Percentiles rank a stretch among this genome's conserved stretches.
Conservation (phyloP, 2,797 vertebrate genomes). For the Peromyscus eremicus region DNA sequence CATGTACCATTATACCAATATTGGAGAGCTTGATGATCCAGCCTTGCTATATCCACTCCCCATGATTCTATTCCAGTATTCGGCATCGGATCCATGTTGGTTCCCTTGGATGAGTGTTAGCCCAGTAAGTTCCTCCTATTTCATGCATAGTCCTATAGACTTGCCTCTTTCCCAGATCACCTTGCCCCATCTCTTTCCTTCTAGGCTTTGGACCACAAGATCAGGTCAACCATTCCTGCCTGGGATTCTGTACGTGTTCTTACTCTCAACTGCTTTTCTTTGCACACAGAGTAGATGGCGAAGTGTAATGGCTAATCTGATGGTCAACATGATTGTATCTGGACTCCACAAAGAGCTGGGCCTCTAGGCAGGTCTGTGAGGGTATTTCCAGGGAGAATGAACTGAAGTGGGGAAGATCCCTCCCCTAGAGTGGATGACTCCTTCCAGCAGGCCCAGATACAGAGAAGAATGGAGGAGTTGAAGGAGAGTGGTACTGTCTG, state of each 20-base stretch:
- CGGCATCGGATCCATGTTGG: neutral
- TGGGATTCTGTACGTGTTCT: neutral
- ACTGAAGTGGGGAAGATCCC: neutral
- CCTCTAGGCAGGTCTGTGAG: neutral
- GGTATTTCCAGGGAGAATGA: neutral
- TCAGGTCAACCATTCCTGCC: neutral
- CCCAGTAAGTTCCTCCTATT: neutral
- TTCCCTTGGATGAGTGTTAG: neutral
- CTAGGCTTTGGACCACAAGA: neutral
- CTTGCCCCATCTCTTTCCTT: neutral
- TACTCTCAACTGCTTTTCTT: neutral
- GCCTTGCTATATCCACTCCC: neutral
- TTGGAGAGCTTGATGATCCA: neutral
- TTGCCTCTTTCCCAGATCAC: neutral
- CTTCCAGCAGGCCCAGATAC: neutral
- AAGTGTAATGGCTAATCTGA: neutral
- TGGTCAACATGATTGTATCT: neutral
- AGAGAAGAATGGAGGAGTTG: neutral
- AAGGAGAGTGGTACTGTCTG: neutral
- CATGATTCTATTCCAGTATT: neutral
- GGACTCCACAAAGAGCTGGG: neutral
- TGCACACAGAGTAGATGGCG: neutral
- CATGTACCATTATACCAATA: neutral
- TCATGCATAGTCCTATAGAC: neutral
- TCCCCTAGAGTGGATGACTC: neutral